Percentiles rank a stretch among this genome's conserved stretches.
phyloP scores from a whole-genome alignment of 2,888 invertebrate genomes.

The Metallyticus violacea region DNA sequence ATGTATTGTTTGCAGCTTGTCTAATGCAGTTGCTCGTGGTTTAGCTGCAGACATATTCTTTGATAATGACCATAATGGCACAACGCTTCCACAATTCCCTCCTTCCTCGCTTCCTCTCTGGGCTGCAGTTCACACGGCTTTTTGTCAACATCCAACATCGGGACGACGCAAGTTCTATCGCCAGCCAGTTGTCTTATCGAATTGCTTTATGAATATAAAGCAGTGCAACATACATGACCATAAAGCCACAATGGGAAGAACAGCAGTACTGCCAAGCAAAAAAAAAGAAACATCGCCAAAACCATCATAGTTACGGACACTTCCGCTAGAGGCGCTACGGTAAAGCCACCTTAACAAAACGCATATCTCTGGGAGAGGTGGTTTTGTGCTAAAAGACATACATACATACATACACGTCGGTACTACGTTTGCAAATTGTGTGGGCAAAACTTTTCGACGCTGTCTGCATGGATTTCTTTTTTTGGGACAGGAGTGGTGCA shows the following conservation, averaged over 20 bases:
- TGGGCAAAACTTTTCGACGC: background rate
- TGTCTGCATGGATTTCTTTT: background rate
- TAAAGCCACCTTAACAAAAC: background rate
- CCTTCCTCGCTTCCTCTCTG: too few species aligned
- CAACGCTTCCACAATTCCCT: too few species aligned
- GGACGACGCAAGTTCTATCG: too few species aligned
- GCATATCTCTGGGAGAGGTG: background rate
- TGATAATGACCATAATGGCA: background rate
- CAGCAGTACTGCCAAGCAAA: background rate
- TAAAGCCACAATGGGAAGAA: background rate
- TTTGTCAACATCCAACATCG: background rate
- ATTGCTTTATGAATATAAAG: background rate
- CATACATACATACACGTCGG: too few species aligned
- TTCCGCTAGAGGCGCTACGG: too few species aligned
- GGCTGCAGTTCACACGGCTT: background rate
- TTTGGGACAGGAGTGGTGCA: background rate
- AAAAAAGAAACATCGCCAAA: background rate
- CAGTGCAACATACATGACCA: too few species aligned
- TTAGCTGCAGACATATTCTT: background rate
- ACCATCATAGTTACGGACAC: too few species aligned
- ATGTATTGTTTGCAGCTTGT: too few species aligned
- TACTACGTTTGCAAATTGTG: background rate
- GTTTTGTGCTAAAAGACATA: too few species aligned
- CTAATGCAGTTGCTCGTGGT: too few species aligned
- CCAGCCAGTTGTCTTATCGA: background rate